Conservation (phyloP, 2,113 vertebrate species). For the Eurypyga helias region DNA sequence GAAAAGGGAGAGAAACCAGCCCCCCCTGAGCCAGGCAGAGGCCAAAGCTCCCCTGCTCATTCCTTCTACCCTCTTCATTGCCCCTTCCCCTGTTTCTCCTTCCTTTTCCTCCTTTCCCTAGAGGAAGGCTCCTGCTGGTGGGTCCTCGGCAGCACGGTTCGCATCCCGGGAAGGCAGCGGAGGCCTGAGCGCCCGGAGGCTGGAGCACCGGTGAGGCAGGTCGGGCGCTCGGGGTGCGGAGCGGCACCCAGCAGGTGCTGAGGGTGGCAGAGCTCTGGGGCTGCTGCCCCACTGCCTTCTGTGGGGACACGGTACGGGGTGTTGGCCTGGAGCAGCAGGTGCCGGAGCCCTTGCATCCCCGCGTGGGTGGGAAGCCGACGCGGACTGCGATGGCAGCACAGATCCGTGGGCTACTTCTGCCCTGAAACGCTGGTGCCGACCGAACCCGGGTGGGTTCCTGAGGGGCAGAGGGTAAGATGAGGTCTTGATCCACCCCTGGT, state of each 20-base stretch:
- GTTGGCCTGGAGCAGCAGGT: accelerated
- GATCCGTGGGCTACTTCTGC: neutral
- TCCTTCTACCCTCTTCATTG: neutral
- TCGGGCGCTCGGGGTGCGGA: neutral
- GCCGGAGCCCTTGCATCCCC: neutral
- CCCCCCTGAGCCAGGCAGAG: neutral
- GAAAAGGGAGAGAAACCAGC: neutral
- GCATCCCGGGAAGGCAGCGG: neutral
- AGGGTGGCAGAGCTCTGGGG: neutral
- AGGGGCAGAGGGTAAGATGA: neutral
- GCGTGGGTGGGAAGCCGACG: accelerated
- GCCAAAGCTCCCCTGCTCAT: neutral
- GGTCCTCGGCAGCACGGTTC: neutral
- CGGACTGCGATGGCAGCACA: neutral
- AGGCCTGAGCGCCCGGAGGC: neutral
- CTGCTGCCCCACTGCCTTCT: neutral
- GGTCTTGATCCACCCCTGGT: neutral
- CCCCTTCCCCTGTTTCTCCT: neutral
- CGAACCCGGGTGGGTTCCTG: neutral
- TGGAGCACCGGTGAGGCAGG: neutral
- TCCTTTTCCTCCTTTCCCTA: neutral
- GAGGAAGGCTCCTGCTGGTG: neutral
- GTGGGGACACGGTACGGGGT: neutral
- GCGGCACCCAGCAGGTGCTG: accelerated
- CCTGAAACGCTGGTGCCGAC: neutral